A percentile compares a stretch with the other conserved stretches of the same genome.
These are phyloP conservation scores for Pegea sp. DNA, from an alignment of 23 tunicate species.

Conservation along the genomic window DNA sequence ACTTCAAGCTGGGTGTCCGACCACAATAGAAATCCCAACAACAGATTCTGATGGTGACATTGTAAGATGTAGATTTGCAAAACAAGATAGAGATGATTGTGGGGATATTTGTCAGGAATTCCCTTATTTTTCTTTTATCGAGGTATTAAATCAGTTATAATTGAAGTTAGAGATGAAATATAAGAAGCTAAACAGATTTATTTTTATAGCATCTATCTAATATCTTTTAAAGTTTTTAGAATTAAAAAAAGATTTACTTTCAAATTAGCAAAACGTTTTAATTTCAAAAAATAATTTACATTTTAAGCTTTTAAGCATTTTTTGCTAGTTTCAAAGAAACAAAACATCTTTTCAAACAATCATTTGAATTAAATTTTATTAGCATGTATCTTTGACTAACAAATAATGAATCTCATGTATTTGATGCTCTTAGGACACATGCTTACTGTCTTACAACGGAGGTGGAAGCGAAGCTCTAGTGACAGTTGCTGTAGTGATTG, in stretches of 20 bases:
- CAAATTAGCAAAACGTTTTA: no score
- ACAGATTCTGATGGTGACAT: conserved; percentile 40
- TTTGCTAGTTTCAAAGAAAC: no score
- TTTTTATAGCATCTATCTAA: no score
- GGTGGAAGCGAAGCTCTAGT: conserved; percentile 31
- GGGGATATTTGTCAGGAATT: conserved; percentile 21
- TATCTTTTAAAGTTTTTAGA: no score
- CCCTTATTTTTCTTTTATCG: conserved; percentile 13
- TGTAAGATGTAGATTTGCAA: conserved; percentile 27
- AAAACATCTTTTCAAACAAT: no score
- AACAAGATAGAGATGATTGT: conserved; percentile 9
- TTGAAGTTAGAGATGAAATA: no score
- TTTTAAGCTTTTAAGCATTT: no score
- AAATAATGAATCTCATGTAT: conserved; percentile 7
- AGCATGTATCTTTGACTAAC: conserved; percentile 7
- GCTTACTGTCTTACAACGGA: conserved; percentile 44
- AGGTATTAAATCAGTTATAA: no score
- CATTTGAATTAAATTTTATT: no score
- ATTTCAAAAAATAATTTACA: no score
- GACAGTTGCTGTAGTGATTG: conserved; percentile 29
- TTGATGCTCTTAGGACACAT: conserved; percentile 24
- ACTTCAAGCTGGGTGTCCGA: conserved; percentile 65
- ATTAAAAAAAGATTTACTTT: no score
- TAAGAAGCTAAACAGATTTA: no score
- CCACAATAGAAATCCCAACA: conserved; percentile 14